Evolutionary conservation across 2,113 vertebrate species (phyloP).

Genomic region (Prunella himalayana): DNA sequence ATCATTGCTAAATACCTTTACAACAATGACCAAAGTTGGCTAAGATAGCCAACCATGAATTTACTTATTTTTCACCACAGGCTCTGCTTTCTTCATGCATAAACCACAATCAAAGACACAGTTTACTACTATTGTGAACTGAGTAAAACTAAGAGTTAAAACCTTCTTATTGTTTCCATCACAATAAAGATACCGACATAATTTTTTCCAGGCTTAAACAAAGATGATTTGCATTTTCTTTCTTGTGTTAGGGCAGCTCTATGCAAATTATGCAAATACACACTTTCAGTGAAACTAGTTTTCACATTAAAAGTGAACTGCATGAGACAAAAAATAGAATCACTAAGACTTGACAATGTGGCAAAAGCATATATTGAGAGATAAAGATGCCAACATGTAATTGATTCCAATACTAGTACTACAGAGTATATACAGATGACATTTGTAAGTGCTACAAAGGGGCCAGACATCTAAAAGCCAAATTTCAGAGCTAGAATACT

Average conservation of each 20-base stretch:
- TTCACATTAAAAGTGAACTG: slow-evolving; percentile 54
- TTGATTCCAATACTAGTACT: neutral
- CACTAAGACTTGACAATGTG: slow-evolving; percentile 4
- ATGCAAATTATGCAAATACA: slow-evolving; percentile 72
- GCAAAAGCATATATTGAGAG: neutral
- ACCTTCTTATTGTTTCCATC: neutral
- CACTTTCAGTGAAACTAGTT: slow-evolving; percentile 49
- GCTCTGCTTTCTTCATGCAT: slow-evolving; percentile 71
- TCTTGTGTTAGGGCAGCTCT: slow-evolving; percentile 33
- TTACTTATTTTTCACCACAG: slow-evolving; percentile 75
- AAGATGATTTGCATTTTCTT: slow-evolving; percentile 67
- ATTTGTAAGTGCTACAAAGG: neutral
- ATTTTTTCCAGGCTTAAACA: slow-evolving; percentile 53
- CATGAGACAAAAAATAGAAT: neutral
- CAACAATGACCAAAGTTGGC: slow-evolving; percentile 76
- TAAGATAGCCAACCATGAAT: slow-evolving; percentile 69
- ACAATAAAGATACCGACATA: neutral
- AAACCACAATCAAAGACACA: slow-evolving; percentile 73
- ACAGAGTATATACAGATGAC: neutral
- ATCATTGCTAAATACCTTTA: slow-evolving; percentile 75
- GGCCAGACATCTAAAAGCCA: neutral
- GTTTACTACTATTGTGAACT: slow-evolving; percentile 62
- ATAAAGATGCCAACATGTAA: neutral
- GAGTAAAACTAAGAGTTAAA: slow-evolving; percentile 46
- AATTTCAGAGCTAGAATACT: neutral